Percentiles rank a stretch among this genome's conserved stretches.
These are phyloP conservation scores for Hypanus sabinus DNA, from an alignment of 2,113 vertebrate species.

Conservation along the genomic window DNA sequence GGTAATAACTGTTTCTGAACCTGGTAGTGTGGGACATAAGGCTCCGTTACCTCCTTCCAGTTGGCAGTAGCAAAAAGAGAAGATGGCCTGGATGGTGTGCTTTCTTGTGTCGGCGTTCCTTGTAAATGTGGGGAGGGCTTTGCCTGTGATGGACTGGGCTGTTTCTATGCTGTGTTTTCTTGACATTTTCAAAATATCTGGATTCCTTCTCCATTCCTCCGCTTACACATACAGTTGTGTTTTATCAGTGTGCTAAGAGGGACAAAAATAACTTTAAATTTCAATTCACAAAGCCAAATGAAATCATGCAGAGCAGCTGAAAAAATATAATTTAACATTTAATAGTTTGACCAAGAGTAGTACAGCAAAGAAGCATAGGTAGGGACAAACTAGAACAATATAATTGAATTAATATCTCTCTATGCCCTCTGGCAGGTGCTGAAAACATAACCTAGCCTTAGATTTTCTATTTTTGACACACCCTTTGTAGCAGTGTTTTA, in stretches of 20 bases:
- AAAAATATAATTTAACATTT: not conserved
- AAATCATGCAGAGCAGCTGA: not conserved
- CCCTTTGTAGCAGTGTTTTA: constrained; percentile 7
- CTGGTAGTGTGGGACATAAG: too few species aligned
- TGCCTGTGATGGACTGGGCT: too few species aligned
- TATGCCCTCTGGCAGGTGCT: not conserved
- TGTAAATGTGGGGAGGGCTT: too few species aligned
- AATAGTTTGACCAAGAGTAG: not conserved
- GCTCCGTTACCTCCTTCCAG: too few species aligned
- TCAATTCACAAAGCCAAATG: not conserved
- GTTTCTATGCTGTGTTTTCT: too few species aligned
- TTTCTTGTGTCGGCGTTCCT: too few species aligned
- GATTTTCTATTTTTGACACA: constrained; percentile 32
- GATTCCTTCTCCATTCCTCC: not conserved
- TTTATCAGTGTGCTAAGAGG: not conserved
- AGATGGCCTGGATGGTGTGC: too few species aligned
- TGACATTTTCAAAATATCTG: too few species aligned
- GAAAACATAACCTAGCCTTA: constrained; percentile 17
- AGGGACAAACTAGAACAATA: constrained; percentile 20
- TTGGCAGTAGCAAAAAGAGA: too few species aligned
- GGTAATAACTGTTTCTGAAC: too few species aligned
- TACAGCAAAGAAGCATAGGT: not conserved
- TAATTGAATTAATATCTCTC: not conserved
- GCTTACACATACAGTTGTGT: not conserved
- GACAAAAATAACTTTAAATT: not conserved